phyloP scores from a whole-genome alignment of 2,113 vertebrate genomes.

The Zosterops borbonicus region DNA sequence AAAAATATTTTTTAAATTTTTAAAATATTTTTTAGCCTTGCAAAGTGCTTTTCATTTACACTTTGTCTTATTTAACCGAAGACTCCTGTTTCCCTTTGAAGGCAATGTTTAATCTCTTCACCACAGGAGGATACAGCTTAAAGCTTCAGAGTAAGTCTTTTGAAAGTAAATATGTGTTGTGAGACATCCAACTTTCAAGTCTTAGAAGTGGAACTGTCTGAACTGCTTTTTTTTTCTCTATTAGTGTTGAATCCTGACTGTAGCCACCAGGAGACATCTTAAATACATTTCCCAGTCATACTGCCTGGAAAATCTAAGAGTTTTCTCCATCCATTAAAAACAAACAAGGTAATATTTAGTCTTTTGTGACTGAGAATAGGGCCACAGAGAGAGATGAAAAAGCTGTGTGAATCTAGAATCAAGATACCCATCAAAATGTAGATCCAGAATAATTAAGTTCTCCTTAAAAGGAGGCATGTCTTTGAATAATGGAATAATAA shows the following conservation, averaged over 20 bases:
- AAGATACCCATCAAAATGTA: not conserved
- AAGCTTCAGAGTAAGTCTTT: not conserved
- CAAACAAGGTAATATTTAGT: not conserved
- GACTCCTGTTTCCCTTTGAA: not conserved
- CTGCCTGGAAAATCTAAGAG: not conserved
- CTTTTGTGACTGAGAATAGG: not conserved
- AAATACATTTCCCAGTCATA: rapidly evolving
- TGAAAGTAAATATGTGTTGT: not conserved
- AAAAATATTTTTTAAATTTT: not conserved
- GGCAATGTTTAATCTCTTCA: not conserved
- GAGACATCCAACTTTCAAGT: not conserved
- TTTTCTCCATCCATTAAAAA: not conserved
- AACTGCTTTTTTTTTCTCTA: not conserved
- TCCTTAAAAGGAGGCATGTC: not conserved
- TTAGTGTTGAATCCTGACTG: not conserved
- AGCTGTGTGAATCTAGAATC: not conserved
- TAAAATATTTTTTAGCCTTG: not conserved
- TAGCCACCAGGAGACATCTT: not conserved
- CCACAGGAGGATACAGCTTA: not conserved
- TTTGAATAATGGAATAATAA: not conserved
- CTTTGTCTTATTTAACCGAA: not conserved
- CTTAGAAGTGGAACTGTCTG: not conserved
- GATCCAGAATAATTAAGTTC: not conserved
- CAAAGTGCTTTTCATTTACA: not conserved
- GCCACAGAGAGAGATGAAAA: not conserved